These are phyloP conservation scores for Urocyon cinereoargenteus DNA, from an alignment of 2,797 vertebrate genomes.

Conservation along the genomic window DNA sequence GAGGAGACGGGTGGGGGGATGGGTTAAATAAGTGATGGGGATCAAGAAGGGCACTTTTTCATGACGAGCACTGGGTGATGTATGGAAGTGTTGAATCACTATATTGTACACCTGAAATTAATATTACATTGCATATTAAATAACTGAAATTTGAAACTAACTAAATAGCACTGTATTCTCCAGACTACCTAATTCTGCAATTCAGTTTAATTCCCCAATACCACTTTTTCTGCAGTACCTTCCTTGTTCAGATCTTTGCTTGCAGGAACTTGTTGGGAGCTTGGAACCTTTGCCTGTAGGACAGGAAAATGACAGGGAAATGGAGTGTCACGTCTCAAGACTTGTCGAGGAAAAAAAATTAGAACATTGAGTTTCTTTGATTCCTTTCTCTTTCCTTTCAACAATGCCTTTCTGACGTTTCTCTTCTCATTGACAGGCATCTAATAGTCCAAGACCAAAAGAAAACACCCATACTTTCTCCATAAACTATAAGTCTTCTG, in stretches of 20 bases:
- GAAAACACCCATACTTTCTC: background rate
- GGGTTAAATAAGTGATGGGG: background rate
- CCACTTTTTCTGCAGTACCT: background rate
- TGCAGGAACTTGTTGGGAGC: slow-evolving; percentile 36
- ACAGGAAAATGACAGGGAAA: slow-evolving; percentile 44
- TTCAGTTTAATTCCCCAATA: background rate
- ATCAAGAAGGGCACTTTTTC: background rate
- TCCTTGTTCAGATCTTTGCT: slow-evolving; percentile 42
- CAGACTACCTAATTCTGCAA: background rate
- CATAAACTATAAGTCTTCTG: background rate
- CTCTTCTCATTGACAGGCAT: background rate
- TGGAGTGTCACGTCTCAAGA: slow-evolving; percentile 63
- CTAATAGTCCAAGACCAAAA: background rate
- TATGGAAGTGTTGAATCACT: background rate
- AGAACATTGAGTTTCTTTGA: background rate
- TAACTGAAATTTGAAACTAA: background rate
- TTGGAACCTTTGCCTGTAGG: background rate
- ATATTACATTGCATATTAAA: background rate
- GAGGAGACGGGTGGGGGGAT: background rate
- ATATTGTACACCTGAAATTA: background rate
- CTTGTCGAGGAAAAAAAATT: background rate
- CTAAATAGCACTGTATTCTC: background rate
- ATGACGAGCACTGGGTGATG: background rate
- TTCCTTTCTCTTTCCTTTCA: background rate
- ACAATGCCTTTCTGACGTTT: background rate